Base-by-base conservation (phyloP, 2,113 vertebrate species). In the Notothenia rossii region DNA sequence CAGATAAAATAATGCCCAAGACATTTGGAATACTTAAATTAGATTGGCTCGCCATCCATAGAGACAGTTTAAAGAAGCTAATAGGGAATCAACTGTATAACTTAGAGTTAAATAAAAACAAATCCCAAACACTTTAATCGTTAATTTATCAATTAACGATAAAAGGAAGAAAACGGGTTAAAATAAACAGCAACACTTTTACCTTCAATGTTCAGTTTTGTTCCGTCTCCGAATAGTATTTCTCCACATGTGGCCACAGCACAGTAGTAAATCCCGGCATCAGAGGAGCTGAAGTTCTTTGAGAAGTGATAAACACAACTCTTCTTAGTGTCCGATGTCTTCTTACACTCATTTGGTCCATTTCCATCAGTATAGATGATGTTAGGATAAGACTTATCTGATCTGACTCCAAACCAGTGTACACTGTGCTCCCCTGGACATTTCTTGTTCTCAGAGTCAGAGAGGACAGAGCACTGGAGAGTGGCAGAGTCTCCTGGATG, bases 211-310 rank as follows among this genome's bases (percentile, higher is more conserved):
- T 86, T 18, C 43, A 91, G 18, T 54, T 83, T 77, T n/a, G 77
- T 66, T 78, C 87, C 91, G 75, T 79, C 56, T 49, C 88, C 88
- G 77, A 90, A 89, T 10, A 86, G 6, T 12, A 92, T 77, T 17
- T 83, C 48, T 3, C 86, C 86, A 66, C 82, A 92, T 1, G 25
- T 13, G n/a, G 56, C 81, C 48, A 90, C 50, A 59, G 85, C 91
- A 63, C 89, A 88, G 78, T 90, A 85, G 18, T 86, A 90, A 0
- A 48, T 92, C 20, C 86, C 89, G 48, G 61, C 13, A 77, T 92
- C 91, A 58, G 86, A 85, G 60, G 62, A 69, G 68, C 12, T 65
- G 62, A 88, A 2, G 0, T 46, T 81, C 71, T 81, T 89, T 15
- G 77, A 76, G 18, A 89, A 66, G 56, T 18, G 18, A 61, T 90